Conservation (phyloP, 30 jellyfish, hydroid and myxozoan species). For the Chironex yamaguchii region DNA sequence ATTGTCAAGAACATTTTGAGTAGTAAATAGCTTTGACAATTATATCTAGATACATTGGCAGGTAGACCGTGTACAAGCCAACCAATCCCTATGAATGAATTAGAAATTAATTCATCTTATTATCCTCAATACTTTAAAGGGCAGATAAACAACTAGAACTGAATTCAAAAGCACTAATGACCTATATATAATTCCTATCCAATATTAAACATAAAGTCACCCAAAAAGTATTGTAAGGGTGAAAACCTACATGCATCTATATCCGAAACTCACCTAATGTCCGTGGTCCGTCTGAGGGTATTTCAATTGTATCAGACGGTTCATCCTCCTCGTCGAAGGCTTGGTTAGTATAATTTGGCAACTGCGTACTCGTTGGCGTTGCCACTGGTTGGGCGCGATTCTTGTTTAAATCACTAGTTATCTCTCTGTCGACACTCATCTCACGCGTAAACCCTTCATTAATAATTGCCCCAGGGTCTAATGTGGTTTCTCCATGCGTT, state of each 20-base stretch:
- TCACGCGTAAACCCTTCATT: slow-evolving; percentile 72
- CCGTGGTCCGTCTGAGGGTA: slow-evolving; percentile 67
- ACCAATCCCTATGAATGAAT: no score
- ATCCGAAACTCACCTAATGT: slow-evolving; percentile 56
- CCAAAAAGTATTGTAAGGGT: not conserved
- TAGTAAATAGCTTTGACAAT: no score
- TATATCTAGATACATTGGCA: no score
- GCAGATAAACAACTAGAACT: no score
- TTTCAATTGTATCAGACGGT: slow-evolving; percentile 20
- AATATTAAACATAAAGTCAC: no score
- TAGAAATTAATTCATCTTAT: no score
- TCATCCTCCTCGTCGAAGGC: slow-evolving; percentile 87
- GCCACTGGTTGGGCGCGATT: slow-evolving; percentile 12
- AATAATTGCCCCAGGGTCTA: slow-evolving; percentile 1
- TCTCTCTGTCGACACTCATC: slow-evolving; percentile 67
- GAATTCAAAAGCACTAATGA: no score
- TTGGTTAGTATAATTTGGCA: slow-evolving; percentile 75
- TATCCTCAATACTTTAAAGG: no score
- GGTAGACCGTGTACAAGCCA: no score
- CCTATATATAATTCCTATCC: no score
- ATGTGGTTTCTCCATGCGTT: slow-evolving; percentile 46
- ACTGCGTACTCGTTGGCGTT: not conserved
- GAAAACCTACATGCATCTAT: not conserved
- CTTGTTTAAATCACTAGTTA: not conserved
- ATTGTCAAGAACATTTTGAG: no score